Percentiles rank a stretch among this genome's conserved stretches.
These are phyloP conservation scores for Drosophila prolongata DNA, from an alignment of 2,888 invertebrate species.

Conservation along the genomic window DNA sequence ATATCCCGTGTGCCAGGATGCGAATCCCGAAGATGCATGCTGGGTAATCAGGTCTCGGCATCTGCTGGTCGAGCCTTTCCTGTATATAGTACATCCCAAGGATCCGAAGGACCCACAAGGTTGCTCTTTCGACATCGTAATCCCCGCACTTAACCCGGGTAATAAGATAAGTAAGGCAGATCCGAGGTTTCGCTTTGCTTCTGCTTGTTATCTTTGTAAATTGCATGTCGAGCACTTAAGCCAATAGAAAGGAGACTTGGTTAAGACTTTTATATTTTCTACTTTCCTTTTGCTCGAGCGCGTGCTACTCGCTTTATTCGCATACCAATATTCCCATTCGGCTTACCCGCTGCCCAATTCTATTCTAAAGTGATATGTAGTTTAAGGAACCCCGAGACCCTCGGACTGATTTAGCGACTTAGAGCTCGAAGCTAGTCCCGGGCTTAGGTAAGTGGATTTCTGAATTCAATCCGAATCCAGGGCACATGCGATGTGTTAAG, in stretches of 20 bases:
- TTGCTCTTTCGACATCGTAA: slow-evolving; percentile 79
- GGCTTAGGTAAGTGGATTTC: slow-evolving; percentile 79
- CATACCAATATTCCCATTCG: slow-evolving; percentile 16
- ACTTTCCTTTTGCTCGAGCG: slow-evolving; percentile 37
- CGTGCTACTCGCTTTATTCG: slow-evolving; percentile 55
- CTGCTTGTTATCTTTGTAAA: slow-evolving; percentile 80
- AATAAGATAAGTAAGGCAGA: slow-evolving; percentile 80
- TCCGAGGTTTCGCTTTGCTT: slow-evolving; percentile 47
- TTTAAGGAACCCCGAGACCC: slow-evolving; percentile 53
- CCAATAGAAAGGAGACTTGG: slow-evolving; percentile 64
- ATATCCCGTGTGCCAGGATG: neutral
- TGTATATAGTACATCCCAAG: neutral
- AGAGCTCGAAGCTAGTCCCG: slow-evolving; percentile 37
- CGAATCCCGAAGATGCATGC: slow-evolving; percentile 14
- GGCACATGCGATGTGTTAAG: slow-evolving; percentile 76
- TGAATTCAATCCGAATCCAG: slow-evolving; percentile 78
- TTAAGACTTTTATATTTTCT: slow-evolving; percentile 9
- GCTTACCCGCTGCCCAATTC: slow-evolving; percentile 7
- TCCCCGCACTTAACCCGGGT: slow-evolving; percentile 80
- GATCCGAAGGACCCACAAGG: slow-evolving; percentile 16
- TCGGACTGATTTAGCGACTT: slow-evolving; percentile 66
- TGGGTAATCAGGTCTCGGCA: slow-evolving; percentile 63
- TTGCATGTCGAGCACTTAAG: slow-evolving; percentile 79
- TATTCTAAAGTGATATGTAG: slow-evolving; percentile 59
- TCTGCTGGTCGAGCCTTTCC: slow-evolving; percentile 46